These are phyloP conservation scores for Octomys mimax DNA, from an alignment of 2,797 vertebrate genomes.

Conservation along the genomic window DNA sequence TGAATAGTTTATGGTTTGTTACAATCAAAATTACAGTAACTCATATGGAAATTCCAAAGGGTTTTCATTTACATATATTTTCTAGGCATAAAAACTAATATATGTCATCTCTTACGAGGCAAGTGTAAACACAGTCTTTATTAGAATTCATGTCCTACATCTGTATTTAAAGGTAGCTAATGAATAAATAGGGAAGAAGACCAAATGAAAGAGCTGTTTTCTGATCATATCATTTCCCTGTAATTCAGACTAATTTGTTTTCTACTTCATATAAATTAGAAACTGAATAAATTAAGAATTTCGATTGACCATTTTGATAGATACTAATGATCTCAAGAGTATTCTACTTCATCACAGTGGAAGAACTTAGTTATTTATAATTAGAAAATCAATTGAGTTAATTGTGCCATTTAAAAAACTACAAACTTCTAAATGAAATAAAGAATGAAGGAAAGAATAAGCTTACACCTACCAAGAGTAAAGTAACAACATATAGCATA, in stretches of 20 bases:
- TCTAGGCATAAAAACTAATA: not conserved
- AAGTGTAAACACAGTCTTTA: not conserved
- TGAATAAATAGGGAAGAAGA: not conserved
- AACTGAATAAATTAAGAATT: not conserved
- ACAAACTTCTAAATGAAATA: not conserved
- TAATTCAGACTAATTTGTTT: not conserved
- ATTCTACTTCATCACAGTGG: not conserved
- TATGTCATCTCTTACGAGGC: not conserved
- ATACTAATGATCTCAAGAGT: not conserved
- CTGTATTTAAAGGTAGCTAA: not conserved
- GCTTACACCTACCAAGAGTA: not conserved
- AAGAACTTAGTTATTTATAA: constrained; percentile 12
- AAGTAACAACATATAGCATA: not conserved
- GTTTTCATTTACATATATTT: not conserved
- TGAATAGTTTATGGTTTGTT: not conserved
- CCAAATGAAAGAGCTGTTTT: not conserved
- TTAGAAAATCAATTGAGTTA: not conserved
- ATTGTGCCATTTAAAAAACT: not conserved
- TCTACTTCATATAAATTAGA: not conserved
- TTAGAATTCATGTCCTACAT: not conserved
- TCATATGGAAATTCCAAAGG: not conserved
- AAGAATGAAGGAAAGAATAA: not conserved
- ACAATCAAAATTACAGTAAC: not conserved
- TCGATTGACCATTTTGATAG: not conserved
- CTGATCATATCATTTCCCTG: not conserved